Evolutionary conservation across 2,888 invertebrate genomes (phyloP), one percentile per base, ranked within the genome.

Genomic region (Cremastinae sp.): DNA sequence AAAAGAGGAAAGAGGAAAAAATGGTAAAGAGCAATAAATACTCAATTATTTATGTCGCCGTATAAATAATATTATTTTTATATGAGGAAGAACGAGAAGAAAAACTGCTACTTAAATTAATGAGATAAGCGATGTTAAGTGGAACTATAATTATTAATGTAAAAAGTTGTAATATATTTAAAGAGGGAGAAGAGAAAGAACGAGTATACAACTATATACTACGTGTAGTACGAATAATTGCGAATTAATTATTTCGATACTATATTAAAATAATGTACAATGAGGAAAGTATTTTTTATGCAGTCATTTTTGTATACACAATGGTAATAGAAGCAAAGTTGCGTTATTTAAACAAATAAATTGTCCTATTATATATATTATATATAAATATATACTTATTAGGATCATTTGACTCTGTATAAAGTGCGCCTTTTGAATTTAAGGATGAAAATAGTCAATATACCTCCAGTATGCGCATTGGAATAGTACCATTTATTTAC

Each of bases 101-200:
- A 78, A 82, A 80, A 82, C 80, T 81, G 84, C 83, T 85, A 87
- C 86, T 86, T 87, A 87, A 88, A 85, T 88, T 87, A 87, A 88
- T 81, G 81, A 81, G 81, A 79, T 81, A 83, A 86, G 82, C 83
- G 81, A 82, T 62, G 64, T 69, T 62, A 59, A 73, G 47, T 47
- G 53, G 53, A 73, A 64, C 62, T 20, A 71, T 74, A 56, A 28
- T 75, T 66, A 82, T 83, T 83, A 79, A 81, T 87, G 87, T 88
- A 88, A 84, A 87, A 88, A 88, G 81, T 78, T 88, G 87, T 88
- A 88, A 86, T 83, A 87, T 87, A 87, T 82, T 82, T 79, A 82
- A 81, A 80, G 75, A 79, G 68, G 74, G 74, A 81, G 77, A 79
- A 68, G 71, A 68, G 62, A 78, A 68, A 69, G 77, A 70, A 2